Base-by-base conservation (phyloP, 2,888 invertebrate species). In the Epinotia demarniana region DNA sequence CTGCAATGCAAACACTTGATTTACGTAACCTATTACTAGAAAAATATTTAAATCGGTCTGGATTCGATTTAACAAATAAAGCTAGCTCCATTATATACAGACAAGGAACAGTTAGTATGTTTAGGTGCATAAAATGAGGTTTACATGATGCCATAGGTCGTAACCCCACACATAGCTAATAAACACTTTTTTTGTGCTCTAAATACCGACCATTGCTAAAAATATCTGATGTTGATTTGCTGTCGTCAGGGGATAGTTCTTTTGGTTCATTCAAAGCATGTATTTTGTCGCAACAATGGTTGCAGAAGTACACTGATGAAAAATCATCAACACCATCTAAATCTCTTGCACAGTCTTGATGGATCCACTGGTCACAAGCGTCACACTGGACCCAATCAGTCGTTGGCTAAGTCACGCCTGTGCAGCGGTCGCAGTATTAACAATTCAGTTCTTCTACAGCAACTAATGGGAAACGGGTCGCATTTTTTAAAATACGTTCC, bases 401-500 rank as follows among this genome's bases (percentile, higher is more conserved):
- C 3, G 23, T 46, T 12, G 61, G 39, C 27, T n/a, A n/a, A 9
- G 39, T 62, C 0, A n/a, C 16, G 33, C 61, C 39, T 2, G 61
- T n/a, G 9, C 61, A 39, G 3, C 61, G 61, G n/a, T 39, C 27
- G n/a, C 62, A 62, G 62, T 62, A 62, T 11, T 18, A 39, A 13
- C 19, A 53, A 5, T 64, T 46, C 13, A 46, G 3, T 18, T 49
- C 49, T 16, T 12, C 8, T 58, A 5, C 23, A 13, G 3, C 12
- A 8, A 8, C 12, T 12, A 11, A 3, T 13, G 23, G 8, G n/a
- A 4, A 5, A 13, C 11, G 19, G 27, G 66, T 13, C 33, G 27
- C 27, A 67, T 27, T 55, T 55, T 68, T 58, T 68, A 58, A 58
- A 39, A 19, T 57, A 18, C 13, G 58, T 39, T 6, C 68, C 68